Percentiles rank a stretch among this genome's conserved stretches.
phyloP scores from a whole-genome alignment of 1,140 invertebrate species.

The Trichonephila clavata region DNA sequence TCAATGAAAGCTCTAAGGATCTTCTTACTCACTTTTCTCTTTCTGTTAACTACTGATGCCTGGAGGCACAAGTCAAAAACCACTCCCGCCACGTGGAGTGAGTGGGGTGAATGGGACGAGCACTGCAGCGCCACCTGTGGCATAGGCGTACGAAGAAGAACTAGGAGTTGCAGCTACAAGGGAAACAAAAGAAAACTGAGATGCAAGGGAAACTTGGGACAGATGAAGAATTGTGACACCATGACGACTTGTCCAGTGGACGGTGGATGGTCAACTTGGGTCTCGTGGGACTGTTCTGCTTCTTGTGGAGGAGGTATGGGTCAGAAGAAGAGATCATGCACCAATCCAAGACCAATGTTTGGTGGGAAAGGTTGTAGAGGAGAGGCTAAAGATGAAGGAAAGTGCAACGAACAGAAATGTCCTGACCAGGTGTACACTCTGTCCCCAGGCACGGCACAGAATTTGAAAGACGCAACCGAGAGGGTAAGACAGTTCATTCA shows the following conservation, averaged over 20 bases:
- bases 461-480: background rate
- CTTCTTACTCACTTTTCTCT: background rate
- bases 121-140: conserved; percentile 68
- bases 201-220: conserved; percentile 16
- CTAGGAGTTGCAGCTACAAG: conserved; percentile 37
- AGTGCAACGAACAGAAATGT: conserved; percentile 60
- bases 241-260: conserved; percentile 51
- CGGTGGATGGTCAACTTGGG: conserved; percentile 68
- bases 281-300: conserved; percentile 45
- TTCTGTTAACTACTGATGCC: background rate
- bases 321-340: conserved; percentile 44
- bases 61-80: background rate
- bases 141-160: conserved; percentile 44
- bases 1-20: background rate
- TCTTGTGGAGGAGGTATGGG: conserved; percentile 68
- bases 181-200: background rate
- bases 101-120: conserved; percentile 38
- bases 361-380: conserved; percentile 59
- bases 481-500: background rate
- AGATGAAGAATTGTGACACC: conserved; percentile 71
- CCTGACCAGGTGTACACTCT: conserved; percentile 71
- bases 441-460: conserved; percentile 9
- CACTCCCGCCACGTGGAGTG: conserved; percentile 14
- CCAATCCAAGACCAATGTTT: conserved; percentile 56
- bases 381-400: background rate